Conservation (phyloP, 2,888 invertebrate species). For the Mythimna pallens region DNA sequence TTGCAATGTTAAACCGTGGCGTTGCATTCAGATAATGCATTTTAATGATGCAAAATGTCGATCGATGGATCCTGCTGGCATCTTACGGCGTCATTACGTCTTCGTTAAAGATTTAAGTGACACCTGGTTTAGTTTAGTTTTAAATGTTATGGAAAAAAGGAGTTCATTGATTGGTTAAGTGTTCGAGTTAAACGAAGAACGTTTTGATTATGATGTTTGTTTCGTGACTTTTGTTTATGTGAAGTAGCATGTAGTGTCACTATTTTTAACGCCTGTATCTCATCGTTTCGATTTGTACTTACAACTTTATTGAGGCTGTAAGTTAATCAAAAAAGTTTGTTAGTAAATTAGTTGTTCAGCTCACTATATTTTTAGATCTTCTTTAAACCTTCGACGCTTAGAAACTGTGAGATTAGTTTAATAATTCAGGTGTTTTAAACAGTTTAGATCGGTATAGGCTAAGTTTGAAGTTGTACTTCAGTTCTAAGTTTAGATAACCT, state of each 20-base stretch:
- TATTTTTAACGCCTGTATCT: constrained; percentile 2
- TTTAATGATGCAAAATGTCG: constrained; percentile 90
- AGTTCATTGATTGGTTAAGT: constrained; percentile 40
- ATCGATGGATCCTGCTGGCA: constrained; percentile 78
- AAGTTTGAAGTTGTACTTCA: constrained; percentile 1
- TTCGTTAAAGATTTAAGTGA: constrained; percentile 77
- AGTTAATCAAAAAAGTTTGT: constrained; percentile 13
- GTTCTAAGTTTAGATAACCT: constrained; percentile 1
- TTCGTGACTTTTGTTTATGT: neutral
- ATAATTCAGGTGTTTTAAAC: constrained; percentile 14
- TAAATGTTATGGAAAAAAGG: constrained; percentile 66
- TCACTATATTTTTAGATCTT: constrained; percentile 24
- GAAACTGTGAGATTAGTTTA: constrained; percentile 20
- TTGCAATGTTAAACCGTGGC: constrained; percentile 88
- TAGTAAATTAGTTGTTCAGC: neutral
- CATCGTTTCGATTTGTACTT: neutral
- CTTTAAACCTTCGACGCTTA: neutral
- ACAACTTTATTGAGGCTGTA: constrained; percentile 1
- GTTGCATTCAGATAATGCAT: constrained; percentile 89
- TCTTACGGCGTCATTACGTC: constrained; percentile 76
- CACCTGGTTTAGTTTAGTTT: constrained; percentile 77
- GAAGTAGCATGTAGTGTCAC: neutral
- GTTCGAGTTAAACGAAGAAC: constrained; percentile 9
- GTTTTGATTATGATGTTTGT: constrained; percentile 16
- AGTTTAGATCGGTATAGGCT: neutral